Conservation (phyloP, 2,888 invertebrate species). For the Carterocephalus palaemon region DNA sequence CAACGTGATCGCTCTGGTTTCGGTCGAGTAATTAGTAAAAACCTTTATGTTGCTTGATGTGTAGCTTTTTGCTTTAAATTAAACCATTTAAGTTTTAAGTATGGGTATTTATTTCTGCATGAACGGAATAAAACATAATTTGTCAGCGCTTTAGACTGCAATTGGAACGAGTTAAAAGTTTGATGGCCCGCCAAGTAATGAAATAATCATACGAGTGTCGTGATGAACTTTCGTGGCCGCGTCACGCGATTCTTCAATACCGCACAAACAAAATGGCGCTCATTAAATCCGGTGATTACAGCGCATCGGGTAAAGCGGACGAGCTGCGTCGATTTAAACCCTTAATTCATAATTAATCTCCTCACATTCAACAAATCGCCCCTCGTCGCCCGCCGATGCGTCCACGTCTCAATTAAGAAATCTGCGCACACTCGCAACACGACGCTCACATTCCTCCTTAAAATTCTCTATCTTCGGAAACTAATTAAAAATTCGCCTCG, state of each 20-base stretch:
- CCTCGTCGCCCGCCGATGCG: conserved; percentile 50
- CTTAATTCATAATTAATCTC: conserved; percentile 68
- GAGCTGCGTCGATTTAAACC: conserved; percentile 49
- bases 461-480: conserved; percentile 77
- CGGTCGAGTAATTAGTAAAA: conserved; percentile 46
- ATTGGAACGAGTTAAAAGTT: neutral
- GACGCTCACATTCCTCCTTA: conserved; percentile 71
- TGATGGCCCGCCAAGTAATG: conserved; percentile 26
- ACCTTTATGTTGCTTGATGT: neutral
- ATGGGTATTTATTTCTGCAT: too few species aligned
- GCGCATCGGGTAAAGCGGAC: conserved; percentile 44
- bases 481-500: conserved; percentile 79
- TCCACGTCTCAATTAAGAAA: conserved; percentile 73
- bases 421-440: conserved; percentile 63
- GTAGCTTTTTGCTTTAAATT: too few species aligned
- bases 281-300: conserved; percentile 63
- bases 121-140: too few species aligned
- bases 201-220: conserved; percentile 45
- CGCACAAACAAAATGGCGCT: conserved; percentile 52
- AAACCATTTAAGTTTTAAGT: too few species aligned
- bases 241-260: conserved; percentile 57
- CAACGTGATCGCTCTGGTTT: conserved; percentile 89
- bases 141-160: neutral
- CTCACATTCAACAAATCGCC: conserved; percentile 63
- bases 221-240: conserved; percentile 38